These are phyloP conservation scores for Upupa epops DNA, from an alignment of 2,113 vertebrate genomes.

Conservation along the genomic window DNA sequence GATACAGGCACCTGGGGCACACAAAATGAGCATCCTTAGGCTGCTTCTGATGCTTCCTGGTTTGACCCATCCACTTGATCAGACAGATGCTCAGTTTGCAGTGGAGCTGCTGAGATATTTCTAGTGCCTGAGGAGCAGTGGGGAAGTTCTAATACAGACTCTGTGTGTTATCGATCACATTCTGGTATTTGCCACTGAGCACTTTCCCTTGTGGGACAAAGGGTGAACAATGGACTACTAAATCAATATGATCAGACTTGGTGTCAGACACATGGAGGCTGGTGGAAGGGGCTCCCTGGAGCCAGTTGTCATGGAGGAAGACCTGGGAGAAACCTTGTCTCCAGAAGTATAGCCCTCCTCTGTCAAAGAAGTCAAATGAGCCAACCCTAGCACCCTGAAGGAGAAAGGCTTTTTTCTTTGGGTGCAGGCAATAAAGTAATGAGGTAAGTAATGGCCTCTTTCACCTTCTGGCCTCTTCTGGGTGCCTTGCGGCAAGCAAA, in stretches of 20 bases:
- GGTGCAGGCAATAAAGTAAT: not conserved
- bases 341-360: not conserved
- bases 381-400: not conserved
- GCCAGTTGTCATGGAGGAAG: not conserved
- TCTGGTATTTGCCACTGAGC: not conserved
- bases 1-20: not conserved
- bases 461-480: not conserved
- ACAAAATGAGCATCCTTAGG: rapidly evolving
- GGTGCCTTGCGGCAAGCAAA: not conserved
- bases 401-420: not conserved
- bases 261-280: not conserved
- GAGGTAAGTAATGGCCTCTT: not conserved
- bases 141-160: not conserved
- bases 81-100: rapidly evolving
- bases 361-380: not conserved
- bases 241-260: not conserved
- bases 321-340: not conserved
- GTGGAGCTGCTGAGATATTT: not conserved
- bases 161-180: not conserved
- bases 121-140: not conserved
- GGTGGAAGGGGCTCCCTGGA: not conserved
- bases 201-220: not conserved
- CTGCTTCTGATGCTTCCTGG: not conserved
- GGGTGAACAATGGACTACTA: slow-evolving; percentile 16
- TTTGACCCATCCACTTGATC: not conserved